Evolutionary conservation across 2,113 vertebrate genomes (phyloP), one percentile per base, ranked within the genome.

Genomic region (Misgurnus mizolepis): DNA sequence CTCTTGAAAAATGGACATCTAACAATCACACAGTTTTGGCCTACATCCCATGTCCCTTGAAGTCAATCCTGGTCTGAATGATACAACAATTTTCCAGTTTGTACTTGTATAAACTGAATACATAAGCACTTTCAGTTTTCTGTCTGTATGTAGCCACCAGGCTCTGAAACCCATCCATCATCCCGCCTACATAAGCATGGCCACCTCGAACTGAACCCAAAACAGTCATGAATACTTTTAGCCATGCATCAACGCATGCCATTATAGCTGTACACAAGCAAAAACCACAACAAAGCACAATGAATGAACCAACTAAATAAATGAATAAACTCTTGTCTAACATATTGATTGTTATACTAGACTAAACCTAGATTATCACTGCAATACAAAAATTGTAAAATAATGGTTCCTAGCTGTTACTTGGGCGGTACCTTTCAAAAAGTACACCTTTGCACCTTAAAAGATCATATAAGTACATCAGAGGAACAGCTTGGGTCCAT

Each of bases 131-230:
- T 79, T 72, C 34, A 39, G 43, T 67, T 49, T 60, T 14, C 34
- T 39, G 18, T 79, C 49, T 17, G 43, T 41, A 4, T 60, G 27
- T 12, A 86, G 77, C 67, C 47, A 62, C 56, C 43, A 45, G 40
- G 40, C 58, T 40, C 76, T 76, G 62, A 86, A 86, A 78, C 40
- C 68, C 75, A 74, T 80, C 66, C 79, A 60, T 70, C 69, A 64
- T 43, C 15, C 5, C 11, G 58, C 73, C 74, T 79, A 78, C 80
- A 85, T 79, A 81, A 64, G 47, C 65, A 71, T 27, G 61, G 41
- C 65, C 27, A 76, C 58, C 74, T 72, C 67, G 68, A 83, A 85
- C 10, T 53, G 77, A 49, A 73, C 77, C 68, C 68, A 58, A 84
- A 83, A 71, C 39, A 71, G 64, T 77, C 56, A 15, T 67, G 27